Percentiles rank a stretch among this genome's conserved stretches.
Evolutionary conservation across 2,113 vertebrate species (phyloP).

Genomic region (Parotia lawesii): DNA sequence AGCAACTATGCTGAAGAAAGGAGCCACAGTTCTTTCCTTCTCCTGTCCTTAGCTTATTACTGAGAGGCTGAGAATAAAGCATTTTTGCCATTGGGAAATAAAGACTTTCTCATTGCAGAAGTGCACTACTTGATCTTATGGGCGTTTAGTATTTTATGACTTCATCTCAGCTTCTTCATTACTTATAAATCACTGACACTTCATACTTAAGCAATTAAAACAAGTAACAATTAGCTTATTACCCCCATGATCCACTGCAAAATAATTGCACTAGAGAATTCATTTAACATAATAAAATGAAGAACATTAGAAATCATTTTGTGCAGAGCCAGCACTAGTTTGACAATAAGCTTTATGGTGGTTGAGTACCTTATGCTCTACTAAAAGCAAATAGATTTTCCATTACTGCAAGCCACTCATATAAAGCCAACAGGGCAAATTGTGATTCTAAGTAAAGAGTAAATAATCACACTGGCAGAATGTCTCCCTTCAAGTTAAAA

Average conservation of each 20-base stretch:
- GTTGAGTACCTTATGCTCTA: conserved; percentile 58
- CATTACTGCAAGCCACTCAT: conserved; percentile 58
- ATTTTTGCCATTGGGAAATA: not conserved
- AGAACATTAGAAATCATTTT: conserved; percentile 64
- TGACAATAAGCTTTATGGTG: conserved; percentile 66
- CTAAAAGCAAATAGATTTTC: conserved; percentile 71
- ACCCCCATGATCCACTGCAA: conserved; percentile 54
- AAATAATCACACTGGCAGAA: conserved; percentile 41
- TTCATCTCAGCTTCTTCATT: conserved; percentile 49
- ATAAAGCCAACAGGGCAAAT: conserved; percentile 47
- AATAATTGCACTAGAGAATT: conserved; percentile 54
- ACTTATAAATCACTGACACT: conserved; percentile 53
- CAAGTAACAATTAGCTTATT: conserved; percentile 65
- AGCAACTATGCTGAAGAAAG: not conserved
- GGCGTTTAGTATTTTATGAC: conserved; percentile 29
- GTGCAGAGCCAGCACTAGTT: conserved; percentile 50
- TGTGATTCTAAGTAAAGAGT: conserved; percentile 56
- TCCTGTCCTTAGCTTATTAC: not conserved
- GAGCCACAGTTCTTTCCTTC: not conserved
- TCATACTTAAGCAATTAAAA: conserved; percentile 67
- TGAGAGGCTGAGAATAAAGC: not conserved
- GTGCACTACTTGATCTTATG: not conserved
- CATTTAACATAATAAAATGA: conserved; percentile 63
- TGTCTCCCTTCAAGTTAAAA: not conserved
- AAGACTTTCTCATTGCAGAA: not conserved